Conservation (phyloP, 2,888 invertebrate genomes). For the Panzeria rudis region DNA sequence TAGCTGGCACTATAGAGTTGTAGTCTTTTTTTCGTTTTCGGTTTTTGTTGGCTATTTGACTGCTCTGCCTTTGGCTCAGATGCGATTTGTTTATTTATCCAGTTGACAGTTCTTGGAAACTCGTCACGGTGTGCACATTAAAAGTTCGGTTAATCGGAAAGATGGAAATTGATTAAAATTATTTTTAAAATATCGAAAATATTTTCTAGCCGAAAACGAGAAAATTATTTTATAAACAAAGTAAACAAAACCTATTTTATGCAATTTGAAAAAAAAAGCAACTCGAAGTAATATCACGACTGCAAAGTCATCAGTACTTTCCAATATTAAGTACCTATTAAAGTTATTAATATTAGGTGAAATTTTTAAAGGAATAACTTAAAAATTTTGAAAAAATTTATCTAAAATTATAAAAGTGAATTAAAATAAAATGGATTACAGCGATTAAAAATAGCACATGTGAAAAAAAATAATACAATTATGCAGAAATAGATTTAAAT, state of each 20-base stretch:
- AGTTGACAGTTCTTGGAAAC: slow-evolving; percentile 82
- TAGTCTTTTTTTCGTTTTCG: slow-evolving; percentile 31
- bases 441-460: slow-evolving; percentile 33
- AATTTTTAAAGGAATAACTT: neutral
- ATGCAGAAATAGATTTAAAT: slow-evolving; percentile 25
- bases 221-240: slow-evolving; percentile 1
- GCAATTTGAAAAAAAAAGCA: slow-evolving; percentile 24
- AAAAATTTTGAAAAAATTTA: slow-evolving; percentile 7
- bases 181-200: slow-evolving; percentile 48
- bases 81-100: slow-evolving; percentile 79
- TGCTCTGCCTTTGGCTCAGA: slow-evolving; percentile 67
- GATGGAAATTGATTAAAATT: slow-evolving; percentile 29
- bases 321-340: neutral
- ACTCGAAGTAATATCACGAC: slow-evolving; percentile 43
- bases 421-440: slow-evolving; percentile 51
- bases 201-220: slow-evolving; percentile 5
- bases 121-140: slow-evolving; percentile 81
- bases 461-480: slow-evolving; percentile 27
- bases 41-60: slow-evolving; percentile 43
- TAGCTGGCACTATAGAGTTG: slow-evolving; percentile 65
- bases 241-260: slow-evolving; percentile 20
- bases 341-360: neutral
- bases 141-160: slow-evolving; percentile 75
- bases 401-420: slow-evolving; percentile 4
- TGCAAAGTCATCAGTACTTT: slow-evolving; percentile 24